Percentiles rank a stretch among this genome's conserved stretches.
Conservation (phyloP, 2,113 vertebrate species). For the Todiramphus chloris region DNA sequence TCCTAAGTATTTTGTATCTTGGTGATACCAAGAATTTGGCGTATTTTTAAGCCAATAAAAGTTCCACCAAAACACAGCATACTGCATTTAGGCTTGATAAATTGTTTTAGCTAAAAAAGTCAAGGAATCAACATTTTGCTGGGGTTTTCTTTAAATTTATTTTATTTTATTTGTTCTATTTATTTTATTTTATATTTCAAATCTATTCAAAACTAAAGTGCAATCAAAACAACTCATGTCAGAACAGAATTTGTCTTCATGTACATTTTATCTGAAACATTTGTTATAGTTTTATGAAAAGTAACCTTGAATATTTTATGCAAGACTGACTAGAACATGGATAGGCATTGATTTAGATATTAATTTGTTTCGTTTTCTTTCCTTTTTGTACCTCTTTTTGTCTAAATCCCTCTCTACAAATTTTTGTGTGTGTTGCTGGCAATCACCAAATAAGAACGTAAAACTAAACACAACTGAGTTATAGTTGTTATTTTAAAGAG, state of each 20-base stretch:
- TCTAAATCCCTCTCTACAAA: not conserved
- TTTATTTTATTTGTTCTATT: not conserved
- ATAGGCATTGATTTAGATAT: not conserved
- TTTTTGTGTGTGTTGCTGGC: not conserved
- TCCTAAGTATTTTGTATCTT: not conserved
- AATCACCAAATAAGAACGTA: not conserved
- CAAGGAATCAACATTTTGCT: not conserved
- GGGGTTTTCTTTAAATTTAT: not conserved
- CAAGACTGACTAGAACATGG: not conserved
- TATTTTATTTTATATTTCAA: not conserved
- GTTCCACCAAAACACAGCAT: not conserved
- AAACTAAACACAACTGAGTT: not conserved
- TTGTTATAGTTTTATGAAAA: not conserved
- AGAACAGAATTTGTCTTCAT: not conserved
- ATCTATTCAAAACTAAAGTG: not conserved
- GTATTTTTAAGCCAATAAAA: not conserved
- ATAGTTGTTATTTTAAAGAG: not conserved
- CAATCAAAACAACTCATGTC: not conserved
- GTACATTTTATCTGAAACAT: not conserved
- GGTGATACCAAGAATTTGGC: not conserved
- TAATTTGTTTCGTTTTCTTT: not conserved
- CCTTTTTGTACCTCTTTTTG: not conserved
- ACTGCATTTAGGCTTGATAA: not conserved
- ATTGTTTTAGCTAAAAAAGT: not conserved
- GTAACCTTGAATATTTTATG: not conserved